Percentiles rank a stretch among this genome's conserved stretches.
phyloP scores from a whole-genome alignment of 2,113 vertebrate species.

The Riparia riparia region DNA sequence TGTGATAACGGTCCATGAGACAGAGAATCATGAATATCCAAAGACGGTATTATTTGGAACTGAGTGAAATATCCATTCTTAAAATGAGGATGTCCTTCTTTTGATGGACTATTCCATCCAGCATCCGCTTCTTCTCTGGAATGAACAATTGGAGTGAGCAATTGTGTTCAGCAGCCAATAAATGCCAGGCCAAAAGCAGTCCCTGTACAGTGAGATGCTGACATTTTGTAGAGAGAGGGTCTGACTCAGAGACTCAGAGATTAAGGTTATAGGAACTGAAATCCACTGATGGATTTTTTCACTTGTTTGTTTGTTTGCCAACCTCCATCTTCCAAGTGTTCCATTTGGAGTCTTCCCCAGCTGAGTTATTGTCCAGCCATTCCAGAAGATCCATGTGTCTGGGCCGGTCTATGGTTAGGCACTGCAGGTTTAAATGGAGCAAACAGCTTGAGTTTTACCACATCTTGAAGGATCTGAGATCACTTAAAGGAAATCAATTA shows the following conservation, averaged over 20 bases:
- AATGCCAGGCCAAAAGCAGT: background rate
- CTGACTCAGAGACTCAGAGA: background rate
- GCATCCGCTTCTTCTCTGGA: background rate
- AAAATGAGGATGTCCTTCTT: background rate
- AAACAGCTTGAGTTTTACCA: background rate
- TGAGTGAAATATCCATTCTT: background rate
- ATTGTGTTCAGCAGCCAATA: background rate
- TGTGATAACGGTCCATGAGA: background rate
- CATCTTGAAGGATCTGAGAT: background rate
- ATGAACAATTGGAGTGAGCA: rapidly evolving
- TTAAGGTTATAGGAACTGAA: background rate
- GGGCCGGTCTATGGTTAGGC: background rate
- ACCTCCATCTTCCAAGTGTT: background rate
- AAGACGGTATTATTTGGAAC: background rate
- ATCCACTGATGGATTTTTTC: background rate
- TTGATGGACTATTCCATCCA: background rate
- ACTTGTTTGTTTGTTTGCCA: background rate
- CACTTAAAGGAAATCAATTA: constrained; percentile 31
- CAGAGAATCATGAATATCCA: background rate
- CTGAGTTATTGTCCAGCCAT: background rate
- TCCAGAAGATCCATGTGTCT: rapidly evolving
- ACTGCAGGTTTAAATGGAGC: background rate
- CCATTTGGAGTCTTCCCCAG: background rate
- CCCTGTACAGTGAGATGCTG: background rate
- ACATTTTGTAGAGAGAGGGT: background rate